phyloP scores from a whole-genome alignment of 2,113 vertebrate species.

The Thymallus thymallus region DNA sequence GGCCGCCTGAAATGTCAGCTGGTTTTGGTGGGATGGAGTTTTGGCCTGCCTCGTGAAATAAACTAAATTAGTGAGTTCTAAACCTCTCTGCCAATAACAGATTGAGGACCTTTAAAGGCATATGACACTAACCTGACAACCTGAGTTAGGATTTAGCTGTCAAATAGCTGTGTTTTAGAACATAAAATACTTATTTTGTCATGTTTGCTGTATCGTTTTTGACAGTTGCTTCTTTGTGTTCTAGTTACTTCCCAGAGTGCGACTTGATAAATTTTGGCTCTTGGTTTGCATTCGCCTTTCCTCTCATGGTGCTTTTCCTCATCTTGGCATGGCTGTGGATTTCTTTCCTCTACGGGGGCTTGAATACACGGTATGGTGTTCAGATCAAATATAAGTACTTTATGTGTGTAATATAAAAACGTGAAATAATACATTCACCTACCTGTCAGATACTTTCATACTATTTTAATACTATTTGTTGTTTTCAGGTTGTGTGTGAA shows the following conservation, averaged over 20 bases:
- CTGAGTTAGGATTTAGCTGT: background rate
- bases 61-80: too few species aligned
- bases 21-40: too few species aligned
- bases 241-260: constrained; percentile 91
- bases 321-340: constrained; percentile 93
- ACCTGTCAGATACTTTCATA: background rate
- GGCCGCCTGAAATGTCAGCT: too few species aligned
- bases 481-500: constrained; percentile 68
- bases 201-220: background rate
- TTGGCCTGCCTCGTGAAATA: too few species aligned
- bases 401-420: background rate
- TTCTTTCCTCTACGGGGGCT: constrained; percentile 84
- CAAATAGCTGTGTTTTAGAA: background rate
- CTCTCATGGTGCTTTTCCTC: constrained; percentile 92
- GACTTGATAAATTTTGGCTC: constrained; percentile 95
- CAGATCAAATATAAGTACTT: background rate
- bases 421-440: too few species aligned
- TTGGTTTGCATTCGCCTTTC: constrained; percentile 96
- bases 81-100: too few species aligned
- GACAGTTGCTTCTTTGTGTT: constrained; percentile 32
- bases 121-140: background rate
- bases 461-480: constrained; percentile 9
- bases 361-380: constrained; percentile 81
- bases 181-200: background rate
- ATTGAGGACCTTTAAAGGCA: too few species aligned